Conservation (phyloP, 1,140 invertebrate species). For the Sycobia sp. region DNA sequence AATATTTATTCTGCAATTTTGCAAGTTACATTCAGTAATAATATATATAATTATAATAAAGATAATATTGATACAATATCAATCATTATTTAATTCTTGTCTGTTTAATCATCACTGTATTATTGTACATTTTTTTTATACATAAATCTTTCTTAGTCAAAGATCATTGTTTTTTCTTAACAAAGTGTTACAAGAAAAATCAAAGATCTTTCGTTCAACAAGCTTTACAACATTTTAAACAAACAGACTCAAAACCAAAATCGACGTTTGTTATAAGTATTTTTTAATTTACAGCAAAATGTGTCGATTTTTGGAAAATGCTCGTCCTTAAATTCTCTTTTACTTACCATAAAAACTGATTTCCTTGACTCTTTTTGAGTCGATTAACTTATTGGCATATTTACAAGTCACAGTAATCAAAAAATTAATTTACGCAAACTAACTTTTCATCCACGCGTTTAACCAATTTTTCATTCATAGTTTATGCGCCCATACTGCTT, state of each 20-base stretch:
- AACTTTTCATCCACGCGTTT: constrained; percentile 20
- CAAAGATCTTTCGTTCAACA: constrained; percentile 50
- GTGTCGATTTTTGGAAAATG: constrained; percentile 15
- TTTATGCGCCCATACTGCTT: constrained; percentile 19
- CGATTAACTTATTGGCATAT: constrained; percentile 30
- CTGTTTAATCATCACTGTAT: constrained; percentile 51
- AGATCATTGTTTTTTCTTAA: constrained; percentile 42
- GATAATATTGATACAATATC: constrained; percentile 56
- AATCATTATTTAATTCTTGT: constrained; percentile 46
- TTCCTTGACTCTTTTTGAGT: constrained; percentile 20
- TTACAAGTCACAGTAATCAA: constrained; percentile 32
- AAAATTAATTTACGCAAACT: constrained; percentile 28
- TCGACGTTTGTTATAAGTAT: constrained; percentile 15
- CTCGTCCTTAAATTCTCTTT: constrained; percentile 25
- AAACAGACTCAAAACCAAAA: constrained; percentile 17
- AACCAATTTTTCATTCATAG: not conserved
- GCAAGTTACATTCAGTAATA: constrained; percentile 48
- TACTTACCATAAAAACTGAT: constrained; percentile 34
- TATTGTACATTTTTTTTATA: constrained; percentile 56
- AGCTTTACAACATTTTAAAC: constrained; percentile 47
- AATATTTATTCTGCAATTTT: constrained; percentile 54
- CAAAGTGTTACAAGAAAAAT: constrained; percentile 37
- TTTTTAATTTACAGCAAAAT: not conserved
- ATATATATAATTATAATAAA: constrained; percentile 50
- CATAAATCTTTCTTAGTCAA: constrained; percentile 55